A percentile compares a stretch with the other conserved stretches of the same genome.
phyloP scores from a whole-genome alignment of 2,797 vertebrate genomes.

The Microctenopoma steveboyesi region DNA sequence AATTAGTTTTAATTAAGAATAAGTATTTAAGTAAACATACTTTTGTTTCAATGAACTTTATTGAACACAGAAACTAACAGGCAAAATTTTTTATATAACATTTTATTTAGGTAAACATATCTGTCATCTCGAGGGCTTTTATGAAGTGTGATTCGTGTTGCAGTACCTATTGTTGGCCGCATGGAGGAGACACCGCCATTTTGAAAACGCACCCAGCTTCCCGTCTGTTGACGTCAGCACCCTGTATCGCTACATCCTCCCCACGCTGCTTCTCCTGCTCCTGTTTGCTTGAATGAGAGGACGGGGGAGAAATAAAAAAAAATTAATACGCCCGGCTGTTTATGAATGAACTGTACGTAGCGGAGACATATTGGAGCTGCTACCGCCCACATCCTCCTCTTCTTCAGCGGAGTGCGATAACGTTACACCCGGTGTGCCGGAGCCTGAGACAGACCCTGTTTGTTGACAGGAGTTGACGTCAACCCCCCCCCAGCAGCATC shows the following conservation, averaged over 20 bases:
- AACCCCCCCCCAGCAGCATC: constrained; percentile 41
- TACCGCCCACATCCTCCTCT: background rate
- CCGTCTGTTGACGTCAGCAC: constrained; percentile 39
- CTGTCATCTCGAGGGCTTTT: too few species aligned
- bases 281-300: constrained; percentile 24
- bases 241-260: background rate
- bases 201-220: background rate
- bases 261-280: constrained; percentile 11
- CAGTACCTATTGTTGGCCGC: background rate
- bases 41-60: too few species aligned
- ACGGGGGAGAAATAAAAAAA: background rate
- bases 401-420: background rate
- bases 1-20: too few species aligned
- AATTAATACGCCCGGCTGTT: background rate
- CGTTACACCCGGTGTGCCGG: background rate
- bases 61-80: too few species aligned
- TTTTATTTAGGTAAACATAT: too few species aligned
- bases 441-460: background rate
- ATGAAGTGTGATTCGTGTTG: background rate
- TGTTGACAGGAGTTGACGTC: constrained; percentile 37
- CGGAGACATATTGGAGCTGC: background rate
- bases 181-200: constrained; percentile 23
- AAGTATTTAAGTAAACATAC: too few species aligned
- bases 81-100: too few species aligned
- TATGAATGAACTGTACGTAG: constrained; percentile 14